Percentiles rank a stretch among this genome's conserved stretches.
Conservation (phyloP, 2,888 invertebrate species). For the Phlogophora meticulosa region DNA sequence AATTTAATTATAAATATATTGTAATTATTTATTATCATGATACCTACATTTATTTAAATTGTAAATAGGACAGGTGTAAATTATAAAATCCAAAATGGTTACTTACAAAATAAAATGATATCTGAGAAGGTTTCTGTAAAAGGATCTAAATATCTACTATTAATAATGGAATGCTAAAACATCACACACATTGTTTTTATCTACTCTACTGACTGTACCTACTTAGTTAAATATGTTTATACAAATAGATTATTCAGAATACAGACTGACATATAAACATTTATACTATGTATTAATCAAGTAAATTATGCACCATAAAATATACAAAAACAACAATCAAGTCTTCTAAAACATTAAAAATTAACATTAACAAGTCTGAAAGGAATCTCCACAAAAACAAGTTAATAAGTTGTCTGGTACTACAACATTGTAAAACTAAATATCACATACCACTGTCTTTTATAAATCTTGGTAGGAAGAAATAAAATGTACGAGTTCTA, state of each 20-base stretch:
- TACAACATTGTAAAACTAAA: conserved; percentile 35
- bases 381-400: conserved; percentile 13
- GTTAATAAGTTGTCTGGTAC: conserved; percentile 9
- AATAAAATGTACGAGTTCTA: background rate
- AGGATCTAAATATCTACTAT: conserved; percentile 9
- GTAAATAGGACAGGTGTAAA: conserved; percentile 56
- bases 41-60: conserved; percentile 39
- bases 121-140: background rate
- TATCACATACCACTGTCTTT: conserved; percentile 51
- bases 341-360: conserved; percentile 36
- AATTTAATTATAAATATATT: conserved; percentile 36
- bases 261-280: conserved; percentile 16
- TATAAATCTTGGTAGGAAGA: background rate
- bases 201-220: conserved; percentile 28
- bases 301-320: conserved; percentile 31
- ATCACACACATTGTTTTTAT: conserved; percentile 26
- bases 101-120: conserved; percentile 17
- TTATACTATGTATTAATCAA: conserved; percentile 1
- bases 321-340: conserved; percentile 17
- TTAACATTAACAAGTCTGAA: conserved; percentile 16
- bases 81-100: conserved; percentile 21
- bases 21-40: conserved; percentile 92
- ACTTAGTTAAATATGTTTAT: conserved; percentile 9
- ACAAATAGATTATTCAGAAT: conserved; percentile 2
- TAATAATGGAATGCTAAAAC: conserved; percentile 12